These are phyloP conservation scores for Epistrophe grossulariae DNA, from an alignment of 2,888 invertebrate genomes.

Conservation along the genomic window DNA sequence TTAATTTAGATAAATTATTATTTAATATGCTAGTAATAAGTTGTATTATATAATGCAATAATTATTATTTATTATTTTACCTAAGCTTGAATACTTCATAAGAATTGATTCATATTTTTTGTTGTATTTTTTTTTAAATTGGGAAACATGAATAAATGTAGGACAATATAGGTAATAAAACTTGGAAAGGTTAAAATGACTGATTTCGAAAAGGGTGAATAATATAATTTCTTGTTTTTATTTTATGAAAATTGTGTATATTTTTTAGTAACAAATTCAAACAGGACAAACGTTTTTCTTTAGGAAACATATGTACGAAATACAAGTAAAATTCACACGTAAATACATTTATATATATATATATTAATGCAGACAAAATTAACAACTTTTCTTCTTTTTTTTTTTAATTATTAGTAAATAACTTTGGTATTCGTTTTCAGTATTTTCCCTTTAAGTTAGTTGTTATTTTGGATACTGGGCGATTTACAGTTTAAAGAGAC, in stretches of 20 bases:
- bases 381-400: conserved; percentile 54
- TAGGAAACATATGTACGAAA: conserved; percentile 65
- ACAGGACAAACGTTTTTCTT: conserved; percentile 64
- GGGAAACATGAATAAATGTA: conserved; percentile 63
- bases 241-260: conserved; percentile 60
- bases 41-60: conserved; percentile 56
- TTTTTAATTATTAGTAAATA: conserved; percentile 73
- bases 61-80: conserved; percentile 47
- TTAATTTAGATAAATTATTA: conserved; percentile 69
- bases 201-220: conserved; percentile 49
- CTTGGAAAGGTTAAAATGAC: conserved; percentile 58
- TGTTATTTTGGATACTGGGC: conserved; percentile 49
- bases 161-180: conserved; percentile 54
- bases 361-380: conserved; percentile 73
- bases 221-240: conserved; percentile 41
- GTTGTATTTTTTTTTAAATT: conserved; percentile 14
- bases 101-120: conserved; percentile 60
- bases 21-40: conserved; percentile 55
- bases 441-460: conserved; percentile 57
- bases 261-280: conserved; percentile 70
- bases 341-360: conserved; percentile 73
- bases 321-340: conserved; percentile 75
- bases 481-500: conserved; percentile 53
- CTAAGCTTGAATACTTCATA: conserved; percentile 74
- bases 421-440: conserved; percentile 75